phyloP scores from a whole-genome alignment of 2,888 invertebrate genomes.

The Lithosia quadra region DNA sequence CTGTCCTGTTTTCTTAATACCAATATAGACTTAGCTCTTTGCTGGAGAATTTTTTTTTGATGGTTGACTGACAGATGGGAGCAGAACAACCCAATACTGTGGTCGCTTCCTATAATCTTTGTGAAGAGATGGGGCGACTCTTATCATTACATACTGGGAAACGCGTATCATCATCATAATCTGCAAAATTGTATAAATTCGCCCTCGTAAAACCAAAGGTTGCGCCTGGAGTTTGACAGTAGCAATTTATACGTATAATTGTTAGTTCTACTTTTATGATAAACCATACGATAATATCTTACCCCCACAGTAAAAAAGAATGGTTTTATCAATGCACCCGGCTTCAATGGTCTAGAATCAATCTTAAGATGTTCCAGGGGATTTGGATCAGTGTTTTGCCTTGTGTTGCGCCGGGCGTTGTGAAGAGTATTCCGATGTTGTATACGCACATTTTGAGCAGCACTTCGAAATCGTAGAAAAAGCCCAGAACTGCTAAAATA shows the following conservation, averaged over 20 bases:
- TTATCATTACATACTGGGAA: neutral
- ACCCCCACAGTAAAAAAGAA: slow-evolving; percentile 89
- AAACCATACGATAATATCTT: slow-evolving; percentile 62
- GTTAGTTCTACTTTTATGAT: neutral
- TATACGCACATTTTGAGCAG: slow-evolving; percentile 56
- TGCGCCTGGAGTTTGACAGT: neutral
- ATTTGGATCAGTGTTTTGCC: slow-evolving; percentile 60
- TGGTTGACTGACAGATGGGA: neutral
- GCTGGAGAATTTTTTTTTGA: neutral
- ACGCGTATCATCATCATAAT: too few relatives aligned
- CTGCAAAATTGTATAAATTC: neutral
- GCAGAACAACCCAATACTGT: neutral
- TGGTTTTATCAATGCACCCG: slow-evolving; percentile 86
- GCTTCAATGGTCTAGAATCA: slow-evolving; percentile 76
- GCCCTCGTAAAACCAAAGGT: neutral
- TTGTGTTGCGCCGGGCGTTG: slow-evolving; percentile 61
- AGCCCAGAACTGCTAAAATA: slow-evolving; percentile 61
- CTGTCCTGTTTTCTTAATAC: too few relatives aligned
- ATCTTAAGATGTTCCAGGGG: slow-evolving; percentile 76
- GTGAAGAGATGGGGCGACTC: neutral
- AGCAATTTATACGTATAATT: neutral
- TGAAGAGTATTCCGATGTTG: slow-evolving; percentile 75
- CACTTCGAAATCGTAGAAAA: slow-evolving; percentile 53
- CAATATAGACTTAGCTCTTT: too few relatives aligned
- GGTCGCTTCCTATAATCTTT: neutral